A percentile compares a stretch with the other conserved stretches of the same genome.
Conservation (phyloP, 2,113 vertebrate genomes). For the Heterocephalus glaber region DNA sequence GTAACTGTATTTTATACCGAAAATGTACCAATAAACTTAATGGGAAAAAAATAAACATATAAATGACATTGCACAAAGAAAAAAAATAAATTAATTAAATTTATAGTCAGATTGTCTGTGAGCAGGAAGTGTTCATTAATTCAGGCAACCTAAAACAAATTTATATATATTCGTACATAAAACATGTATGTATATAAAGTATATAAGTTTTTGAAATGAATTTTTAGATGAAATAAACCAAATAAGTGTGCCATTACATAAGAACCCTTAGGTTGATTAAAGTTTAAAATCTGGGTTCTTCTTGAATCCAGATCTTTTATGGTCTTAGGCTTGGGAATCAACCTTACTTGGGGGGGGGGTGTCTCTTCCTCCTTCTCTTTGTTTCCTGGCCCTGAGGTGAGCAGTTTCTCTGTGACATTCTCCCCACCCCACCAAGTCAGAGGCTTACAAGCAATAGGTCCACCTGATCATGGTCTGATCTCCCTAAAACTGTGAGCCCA, state of each 20-base stretch:
- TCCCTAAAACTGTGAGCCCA: background rate
- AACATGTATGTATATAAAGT: background rate
- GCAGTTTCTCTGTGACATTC: background rate
- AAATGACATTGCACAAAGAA: too few species aligned
- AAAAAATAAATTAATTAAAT: too few species aligned
- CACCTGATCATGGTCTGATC: background rate
- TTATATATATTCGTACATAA: background rate
- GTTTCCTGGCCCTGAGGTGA: background rate
- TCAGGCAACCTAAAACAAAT: background rate
- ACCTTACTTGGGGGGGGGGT: background rate
- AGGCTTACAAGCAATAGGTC: background rate
- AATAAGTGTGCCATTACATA: background rate
- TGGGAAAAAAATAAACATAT: too few species aligned
- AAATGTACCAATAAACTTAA: too few species aligned
- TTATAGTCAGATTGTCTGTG: background rate
- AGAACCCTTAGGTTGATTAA: background rate
- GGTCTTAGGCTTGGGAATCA: background rate
- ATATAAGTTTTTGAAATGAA: background rate
- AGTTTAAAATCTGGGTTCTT: background rate
- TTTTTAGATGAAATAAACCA: background rate
- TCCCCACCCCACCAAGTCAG: background rate
- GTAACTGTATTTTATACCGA: too few species aligned
- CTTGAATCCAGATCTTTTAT: background rate
- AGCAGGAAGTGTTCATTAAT: background rate
- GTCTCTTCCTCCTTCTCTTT: background rate